Evolutionary conservation across 2,888 invertebrate genomes (phyloP), one percentile per base, ranked within the genome.

Genomic region (Dasysyrphus tricinctus): DNA sequence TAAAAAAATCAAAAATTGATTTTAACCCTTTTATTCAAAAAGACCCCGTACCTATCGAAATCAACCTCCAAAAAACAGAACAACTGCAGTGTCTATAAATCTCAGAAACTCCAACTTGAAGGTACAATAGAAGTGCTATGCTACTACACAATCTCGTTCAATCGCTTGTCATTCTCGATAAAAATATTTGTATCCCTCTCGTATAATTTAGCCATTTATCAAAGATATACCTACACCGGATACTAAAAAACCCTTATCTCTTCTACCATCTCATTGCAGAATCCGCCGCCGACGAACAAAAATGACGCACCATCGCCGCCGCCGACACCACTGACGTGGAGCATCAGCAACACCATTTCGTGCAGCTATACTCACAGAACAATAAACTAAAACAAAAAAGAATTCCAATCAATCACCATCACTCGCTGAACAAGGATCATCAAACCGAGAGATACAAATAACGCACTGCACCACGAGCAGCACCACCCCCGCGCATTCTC

Each of bases 401-500:
- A 69, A 54, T 16, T 39, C 67, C 76, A 63, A 86, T 86, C 82
- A 86, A 85, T 80, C 85, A 85, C 59, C 81, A 75, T 86, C 86
- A 78, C 69, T 54, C 59, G 39, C 59, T 67, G 24, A 1, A 1
- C 73, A 81, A 81, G 85, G 85, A 81, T 81, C 81, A 78, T 74
- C 85, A 73, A 56, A 59, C 72, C 67, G 39, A 70, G 49, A 67
- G 65, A 82, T 76, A 82, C 49, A 81, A 81, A 81, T 56, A 81
- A 81, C 61, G 44, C 54, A 57, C 76, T 39, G 16, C 57, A 69
- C 37, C 51, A 14, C 12, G n/a, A n/a, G n/a, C 24, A 14, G 14
- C 54, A 32, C 19, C 61, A 6, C 34, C 7, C 51, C 16, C 42
- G 2, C 54, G 32, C 57, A 9, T 12, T 19, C 24, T 24, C 24